A percentile compares a stretch with the other conserved stretches of the same genome.
These are phyloP conservation scores for Pterocles burchelli DNA, from an alignment of 2,113 vertebrate species.

Conservation along the genomic window DNA sequence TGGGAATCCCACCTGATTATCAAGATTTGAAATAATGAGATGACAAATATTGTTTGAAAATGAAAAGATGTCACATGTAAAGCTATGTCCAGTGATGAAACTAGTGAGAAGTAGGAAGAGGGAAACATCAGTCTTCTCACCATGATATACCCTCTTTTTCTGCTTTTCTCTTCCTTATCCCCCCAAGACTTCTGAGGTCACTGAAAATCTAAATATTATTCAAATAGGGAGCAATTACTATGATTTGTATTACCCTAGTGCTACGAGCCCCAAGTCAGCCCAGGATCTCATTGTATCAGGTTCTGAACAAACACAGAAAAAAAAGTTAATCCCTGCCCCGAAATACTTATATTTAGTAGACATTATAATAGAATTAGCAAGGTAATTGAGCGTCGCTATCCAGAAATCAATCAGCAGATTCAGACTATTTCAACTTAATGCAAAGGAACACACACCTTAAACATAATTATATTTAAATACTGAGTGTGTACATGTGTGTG, in stretches of 20 bases:
- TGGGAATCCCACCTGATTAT: neutral
- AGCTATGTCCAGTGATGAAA: neutral
- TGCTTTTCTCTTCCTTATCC: slow-evolving; percentile 22
- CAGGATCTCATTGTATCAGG: slow-evolving; percentile 70
- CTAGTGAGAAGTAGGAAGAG: slow-evolving; percentile 22
- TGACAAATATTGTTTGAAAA: slow-evolving; percentile 8
- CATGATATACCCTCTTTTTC: neutral
- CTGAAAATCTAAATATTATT: slow-evolving; percentile 55
- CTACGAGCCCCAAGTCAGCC: slow-evolving; percentile 68
- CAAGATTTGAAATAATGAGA: slow-evolving; percentile 19
- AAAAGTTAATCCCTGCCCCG: slow-evolving; percentile 59
- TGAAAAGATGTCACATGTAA: neutral
- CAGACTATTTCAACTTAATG: slow-evolving; percentile 3
- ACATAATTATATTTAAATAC: neutral
- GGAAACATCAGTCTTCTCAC: slow-evolving; percentile 26
- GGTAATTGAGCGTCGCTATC: slow-evolving; percentile 9
- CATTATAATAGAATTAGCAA: slow-evolving; percentile 50
- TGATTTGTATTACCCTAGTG: slow-evolving; percentile 67
- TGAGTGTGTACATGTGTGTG: neutral
- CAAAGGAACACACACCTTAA: slow-evolving; percentile 3
- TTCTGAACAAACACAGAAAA: slow-evolving; percentile 72
- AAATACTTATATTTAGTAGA: slow-evolving; percentile 32
- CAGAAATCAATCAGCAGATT: slow-evolving; percentile 2
- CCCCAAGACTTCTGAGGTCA: slow-evolving; percentile 6
- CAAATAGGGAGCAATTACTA: slow-evolving; percentile 65